A percentile compares a stretch with the other conserved stretches of the same genome.
These are phyloP conservation scores for Corbicula japonica DNA, from an alignment of 2,888 invertebrate genomes.

Conservation along the genomic window DNA sequence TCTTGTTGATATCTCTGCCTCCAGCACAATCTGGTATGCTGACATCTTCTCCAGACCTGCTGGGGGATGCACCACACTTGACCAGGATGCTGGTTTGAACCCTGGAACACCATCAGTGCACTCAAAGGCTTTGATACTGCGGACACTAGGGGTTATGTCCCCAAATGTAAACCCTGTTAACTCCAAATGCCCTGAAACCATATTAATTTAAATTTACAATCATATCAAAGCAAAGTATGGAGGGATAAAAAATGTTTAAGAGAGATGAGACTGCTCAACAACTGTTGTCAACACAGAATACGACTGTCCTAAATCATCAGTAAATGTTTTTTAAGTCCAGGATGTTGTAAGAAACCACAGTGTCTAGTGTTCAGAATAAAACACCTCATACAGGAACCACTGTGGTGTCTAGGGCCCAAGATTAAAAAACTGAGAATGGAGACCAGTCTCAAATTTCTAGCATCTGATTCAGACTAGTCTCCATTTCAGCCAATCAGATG, in stretches of 20 bases:
- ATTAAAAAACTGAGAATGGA: too few species aligned
- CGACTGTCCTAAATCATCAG: too few species aligned
- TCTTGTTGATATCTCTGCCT: constrained; percentile 87
- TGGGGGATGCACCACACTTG: constrained; percentile 81
- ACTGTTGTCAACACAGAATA: too few species aligned
- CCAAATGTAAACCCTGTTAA: constrained; percentile 87
- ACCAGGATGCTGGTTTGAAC: constrained; percentile 82
- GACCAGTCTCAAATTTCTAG: too few species aligned
- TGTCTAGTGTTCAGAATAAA: too few species aligned
- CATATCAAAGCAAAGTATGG: not conserved
- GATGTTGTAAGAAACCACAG: too few species aligned
- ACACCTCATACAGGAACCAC: too few species aligned
- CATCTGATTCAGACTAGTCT: too few species aligned
- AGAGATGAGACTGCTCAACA: too few species aligned
- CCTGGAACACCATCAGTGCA: constrained; percentile 83
- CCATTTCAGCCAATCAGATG: too few species aligned
- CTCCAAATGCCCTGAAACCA: constrained; percentile 87
- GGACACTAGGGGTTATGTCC: constrained; percentile 86
- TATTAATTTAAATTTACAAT: not conserved
- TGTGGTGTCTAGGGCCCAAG: too few species aligned
- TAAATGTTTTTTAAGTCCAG: too few species aligned
- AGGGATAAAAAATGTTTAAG: not conserved
- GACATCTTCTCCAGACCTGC: constrained; percentile 84
- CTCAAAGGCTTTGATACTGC: constrained; percentile 86
- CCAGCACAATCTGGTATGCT: constrained; percentile 87